These are phyloP conservation scores for Bos javanicus DNA, from an alignment of 2,113 vertebrate genomes.

Conservation along the genomic window DNA sequence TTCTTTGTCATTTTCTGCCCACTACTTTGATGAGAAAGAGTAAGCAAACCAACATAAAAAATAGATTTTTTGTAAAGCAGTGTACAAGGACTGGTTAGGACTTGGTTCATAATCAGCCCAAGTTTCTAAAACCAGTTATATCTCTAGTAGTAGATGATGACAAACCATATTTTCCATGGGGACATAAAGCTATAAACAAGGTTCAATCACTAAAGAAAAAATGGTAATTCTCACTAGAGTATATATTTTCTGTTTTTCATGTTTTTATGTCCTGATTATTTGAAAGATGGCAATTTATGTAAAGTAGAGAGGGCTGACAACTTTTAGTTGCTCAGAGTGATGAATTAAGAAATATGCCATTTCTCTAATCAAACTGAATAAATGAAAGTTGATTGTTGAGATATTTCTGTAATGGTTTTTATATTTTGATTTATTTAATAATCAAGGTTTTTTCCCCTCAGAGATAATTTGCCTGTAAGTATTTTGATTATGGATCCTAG, in stretches of 20 bases:
- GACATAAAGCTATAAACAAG: background rate
- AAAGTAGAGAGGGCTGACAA: conserved; percentile 8
- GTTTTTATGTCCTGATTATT: background rate
- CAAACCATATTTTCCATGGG: background rate
- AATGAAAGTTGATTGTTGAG: conserved; percentile 34
- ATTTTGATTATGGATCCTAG: conserved; percentile 31
- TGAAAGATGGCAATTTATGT: conserved; percentile 30
- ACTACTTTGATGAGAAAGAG: background rate
- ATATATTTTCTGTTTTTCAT: background rate
- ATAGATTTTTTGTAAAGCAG: conserved; percentile 14
- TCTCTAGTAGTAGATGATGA: background rate
- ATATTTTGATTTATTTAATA: conserved; percentile 29
- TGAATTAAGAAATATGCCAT: conserved; percentile 37
- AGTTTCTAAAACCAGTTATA: background rate
- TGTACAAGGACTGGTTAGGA: background rate
- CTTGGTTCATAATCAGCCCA: background rate
- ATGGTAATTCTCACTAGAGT: background rate
- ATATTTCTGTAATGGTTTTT: conserved; percentile 38
- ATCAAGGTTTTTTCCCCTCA: background rate
- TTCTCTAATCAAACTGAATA: conserved; percentile 40
- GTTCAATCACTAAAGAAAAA: background rate
- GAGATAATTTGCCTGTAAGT: conserved; percentile 11
- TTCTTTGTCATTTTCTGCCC: background rate
- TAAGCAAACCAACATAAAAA: background rate
- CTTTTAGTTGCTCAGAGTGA: background rate